These are phyloP conservation scores for Apeira syringaria DNA, from an alignment of 2,888 invertebrate genomes.

Conservation along the genomic window DNA sequence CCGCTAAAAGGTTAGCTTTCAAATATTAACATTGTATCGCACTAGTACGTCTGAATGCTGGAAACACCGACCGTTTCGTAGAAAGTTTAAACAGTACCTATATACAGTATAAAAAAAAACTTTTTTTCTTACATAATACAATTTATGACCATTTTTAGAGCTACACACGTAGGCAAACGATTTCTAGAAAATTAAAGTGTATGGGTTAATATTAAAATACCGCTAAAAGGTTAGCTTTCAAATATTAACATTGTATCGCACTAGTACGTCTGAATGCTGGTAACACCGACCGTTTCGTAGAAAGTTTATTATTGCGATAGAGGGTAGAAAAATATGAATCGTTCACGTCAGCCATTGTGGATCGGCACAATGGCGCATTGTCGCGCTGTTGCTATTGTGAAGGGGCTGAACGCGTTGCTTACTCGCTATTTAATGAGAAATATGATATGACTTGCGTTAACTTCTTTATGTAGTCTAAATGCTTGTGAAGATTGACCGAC, in stretches of 20 bases:
- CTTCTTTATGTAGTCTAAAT: no score
- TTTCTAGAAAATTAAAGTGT: no score
- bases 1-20: background rate
- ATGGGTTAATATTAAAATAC: background rate
- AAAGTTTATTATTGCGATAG: slow-evolving; percentile 16
- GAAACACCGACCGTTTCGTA: slow-evolving; percentile 1
- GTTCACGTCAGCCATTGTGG: slow-evolving; percentile 9
- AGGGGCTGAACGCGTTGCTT: slow-evolving; percentile 31
- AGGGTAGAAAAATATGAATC: slow-evolving; percentile 17
- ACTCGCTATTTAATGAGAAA: slow-evolving; percentile 44
- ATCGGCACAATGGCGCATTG: slow-evolving; percentile 28
- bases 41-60: slow-evolving; percentile 1
- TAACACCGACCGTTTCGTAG: slow-evolving; percentile 3
- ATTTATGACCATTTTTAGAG: no score
- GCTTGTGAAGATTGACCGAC: no score
- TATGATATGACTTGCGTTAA: slow-evolving; percentile 33
- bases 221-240: background rate
- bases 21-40: slow-evolving; percentile 2
- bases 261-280: slow-evolving; percentile 1
- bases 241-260: slow-evolving; percentile 2
- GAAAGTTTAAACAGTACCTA: no score
- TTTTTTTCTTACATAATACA: no score
- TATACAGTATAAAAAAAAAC: no score
- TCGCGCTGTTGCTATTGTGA: slow-evolving; percentile 29
- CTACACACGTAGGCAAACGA: no score